These are phyloP conservation scores for Petrolisthes manimaculis DNA, from an alignment of 2,888 invertebrate genomes.

Conservation along the genomic window DNA sequence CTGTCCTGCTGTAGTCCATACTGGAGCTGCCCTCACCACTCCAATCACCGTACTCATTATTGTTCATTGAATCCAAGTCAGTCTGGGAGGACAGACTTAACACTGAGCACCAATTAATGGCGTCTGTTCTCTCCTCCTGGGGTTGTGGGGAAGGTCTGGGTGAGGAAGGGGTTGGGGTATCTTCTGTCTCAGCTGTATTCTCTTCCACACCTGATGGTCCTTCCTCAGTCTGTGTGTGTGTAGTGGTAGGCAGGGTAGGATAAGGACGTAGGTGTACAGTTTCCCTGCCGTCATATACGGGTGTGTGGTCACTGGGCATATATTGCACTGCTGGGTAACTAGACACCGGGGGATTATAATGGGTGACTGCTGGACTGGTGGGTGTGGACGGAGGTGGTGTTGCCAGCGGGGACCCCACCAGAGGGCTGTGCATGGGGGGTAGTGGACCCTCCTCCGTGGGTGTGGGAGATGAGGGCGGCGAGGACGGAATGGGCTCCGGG, in stretches of 20 bases:
- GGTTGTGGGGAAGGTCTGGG: constrained; percentile 74
- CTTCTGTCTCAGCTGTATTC: constrained; percentile 34
- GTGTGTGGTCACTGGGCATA: constrained; percentile 54
- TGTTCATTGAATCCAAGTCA: constrained; percentile 79
- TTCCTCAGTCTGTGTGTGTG: constrained; percentile 71
- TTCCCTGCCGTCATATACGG: constrained; percentile 57
- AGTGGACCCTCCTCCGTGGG: constrained; percentile 64
- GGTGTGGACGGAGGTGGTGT: constrained; percentile 56
- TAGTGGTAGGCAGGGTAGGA: constrained; percentile 53
- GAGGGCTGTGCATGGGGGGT: constrained; percentile 64
- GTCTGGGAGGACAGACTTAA: constrained; percentile 88
- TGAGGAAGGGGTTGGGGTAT: constrained; percentile 76
- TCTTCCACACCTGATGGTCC: constrained; percentile 35
- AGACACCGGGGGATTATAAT: constrained; percentile 51
- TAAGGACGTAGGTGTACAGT: constrained; percentile 70
- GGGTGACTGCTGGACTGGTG: constrained; percentile 52
- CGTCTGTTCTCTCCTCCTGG: constrained; percentile 65
- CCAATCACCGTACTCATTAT: constrained; percentile 63
- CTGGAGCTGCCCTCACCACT: constrained; percentile 44
- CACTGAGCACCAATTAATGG: constrained; percentile 91
- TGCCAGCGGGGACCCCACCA: constrained; percentile 54
- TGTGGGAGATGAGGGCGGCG: constrained; percentile 68
- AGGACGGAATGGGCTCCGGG: constrained; percentile 70
- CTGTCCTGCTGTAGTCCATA: constrained; percentile 48
- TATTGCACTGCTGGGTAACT: constrained; percentile 47